Percentiles rank a stretch among this genome's conserved stretches.
phyloP scores from a whole-genome alignment of 1,140 invertebrate genomes.

The Polyergus mexicanus region DNA sequence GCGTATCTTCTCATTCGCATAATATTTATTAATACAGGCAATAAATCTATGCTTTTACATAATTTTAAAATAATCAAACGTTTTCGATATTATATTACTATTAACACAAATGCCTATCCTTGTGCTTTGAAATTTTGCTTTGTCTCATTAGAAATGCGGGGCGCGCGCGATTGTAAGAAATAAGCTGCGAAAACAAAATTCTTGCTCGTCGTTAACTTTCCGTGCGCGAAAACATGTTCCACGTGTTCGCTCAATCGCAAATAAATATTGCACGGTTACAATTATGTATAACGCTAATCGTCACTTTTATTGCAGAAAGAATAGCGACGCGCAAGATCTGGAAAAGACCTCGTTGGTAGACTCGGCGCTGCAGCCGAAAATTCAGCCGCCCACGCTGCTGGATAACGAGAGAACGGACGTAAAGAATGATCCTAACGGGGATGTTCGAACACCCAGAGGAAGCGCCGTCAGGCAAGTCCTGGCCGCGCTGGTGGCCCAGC shows the following conservation, averaged over 20 bases:
- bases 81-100: neutral
- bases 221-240: neutral
- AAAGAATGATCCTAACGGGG: constrained; percentile 68
- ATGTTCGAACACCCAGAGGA: constrained; percentile 83
- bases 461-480: constrained; percentile 88
- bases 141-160: neutral
- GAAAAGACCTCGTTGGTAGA: constrained; percentile 77
- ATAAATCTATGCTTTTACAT: neutral
- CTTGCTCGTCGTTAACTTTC: neutral
- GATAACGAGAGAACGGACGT: constrained; percentile 76
- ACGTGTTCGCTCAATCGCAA: neutral
- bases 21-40: neutral
- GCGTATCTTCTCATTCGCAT: neutral
- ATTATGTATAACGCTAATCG: neutral
- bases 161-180: neutral
- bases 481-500: constrained; percentile 89
- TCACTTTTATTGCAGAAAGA: constrained; percentile 74
- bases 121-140: neutral
- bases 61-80: neutral
- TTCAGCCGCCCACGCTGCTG: constrained; percentile 69
- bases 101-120: neutral
- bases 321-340: constrained; percentile 66
- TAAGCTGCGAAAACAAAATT: constrained; percentile 24
- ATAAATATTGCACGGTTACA: neutral
- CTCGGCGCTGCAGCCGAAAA: constrained; percentile 74